These are phyloP conservation scores for Apotomis capreana DNA, from an alignment of 2,888 invertebrate genomes.

Conservation along the genomic window DNA sequence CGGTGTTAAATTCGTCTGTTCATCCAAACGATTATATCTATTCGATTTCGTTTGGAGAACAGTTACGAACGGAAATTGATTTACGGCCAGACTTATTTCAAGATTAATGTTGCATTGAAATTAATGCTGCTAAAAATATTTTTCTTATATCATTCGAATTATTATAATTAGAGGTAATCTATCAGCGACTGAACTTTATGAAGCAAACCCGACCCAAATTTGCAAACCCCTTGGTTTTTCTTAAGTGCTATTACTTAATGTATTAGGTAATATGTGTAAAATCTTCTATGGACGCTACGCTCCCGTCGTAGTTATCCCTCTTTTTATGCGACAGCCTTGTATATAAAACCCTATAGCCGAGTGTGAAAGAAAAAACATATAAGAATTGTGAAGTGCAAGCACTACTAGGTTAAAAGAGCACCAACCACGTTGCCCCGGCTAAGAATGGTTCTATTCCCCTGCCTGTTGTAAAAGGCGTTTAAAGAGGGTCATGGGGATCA, in stretches of 20 bases:
- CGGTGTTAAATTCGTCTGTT: neutral
- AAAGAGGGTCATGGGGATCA: neutral
- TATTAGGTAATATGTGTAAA: neutral
- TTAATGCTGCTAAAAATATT: conserved; percentile 8
- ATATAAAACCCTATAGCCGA: no score
- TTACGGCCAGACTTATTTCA: conserved; percentile 16
- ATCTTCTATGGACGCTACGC: no score
- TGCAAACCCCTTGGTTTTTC: neutral
- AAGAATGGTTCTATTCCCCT: neutral
- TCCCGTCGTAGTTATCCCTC: no score
- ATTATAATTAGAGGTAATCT: neutral
- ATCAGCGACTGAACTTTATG: no score
- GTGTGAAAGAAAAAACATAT: no score
- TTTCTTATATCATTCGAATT: neutral
- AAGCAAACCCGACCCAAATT: no score
- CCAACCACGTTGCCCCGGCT: neutral
- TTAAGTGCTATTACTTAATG: neutral
- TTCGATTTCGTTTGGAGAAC: neutral
- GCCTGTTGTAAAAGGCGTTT: neutral
- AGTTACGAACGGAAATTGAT: conserved; percentile 16
- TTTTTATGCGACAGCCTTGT: no score
- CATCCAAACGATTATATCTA: conserved; percentile 3
- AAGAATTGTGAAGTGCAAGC: neutral
- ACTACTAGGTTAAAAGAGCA: neutral
- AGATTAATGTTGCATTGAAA: conserved; percentile 7